Evolutionary conservation across 2,888 invertebrate species (phyloP).

Genomic region (Nephrotoma flavescens): DNA sequence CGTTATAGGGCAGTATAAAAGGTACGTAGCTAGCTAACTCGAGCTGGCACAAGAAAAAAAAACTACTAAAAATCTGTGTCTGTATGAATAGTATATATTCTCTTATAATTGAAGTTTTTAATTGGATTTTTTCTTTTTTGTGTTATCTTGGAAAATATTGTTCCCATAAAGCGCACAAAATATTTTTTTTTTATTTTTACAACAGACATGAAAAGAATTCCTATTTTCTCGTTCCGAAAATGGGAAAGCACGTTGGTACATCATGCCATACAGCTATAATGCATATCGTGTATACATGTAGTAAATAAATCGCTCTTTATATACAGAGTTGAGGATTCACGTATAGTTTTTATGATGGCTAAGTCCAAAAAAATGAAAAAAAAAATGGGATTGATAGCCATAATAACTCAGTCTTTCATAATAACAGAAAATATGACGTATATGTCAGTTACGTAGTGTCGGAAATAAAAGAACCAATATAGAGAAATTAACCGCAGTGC

Average conservation of each 20-base stretch:
- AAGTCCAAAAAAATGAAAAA: too few relatives aligned
- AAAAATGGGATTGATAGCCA: too few relatives aligned
- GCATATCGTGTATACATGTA: not conserved
- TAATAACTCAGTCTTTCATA: too few relatives aligned
- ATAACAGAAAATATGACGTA: too few relatives aligned
- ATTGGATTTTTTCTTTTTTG: not conserved
- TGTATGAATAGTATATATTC: not conserved
- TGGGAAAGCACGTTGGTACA: not conserved
- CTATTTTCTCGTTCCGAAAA: not conserved
- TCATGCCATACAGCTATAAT: not conserved
- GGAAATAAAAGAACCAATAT: too few relatives aligned
- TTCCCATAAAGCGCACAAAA: not conserved
- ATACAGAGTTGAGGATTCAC: too few relatives aligned
- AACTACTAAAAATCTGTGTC: not conserved
- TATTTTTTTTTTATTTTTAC: not conserved
- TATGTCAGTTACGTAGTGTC: too few relatives aligned
- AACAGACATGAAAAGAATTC: not conserved
- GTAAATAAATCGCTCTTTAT: too few relatives aligned
- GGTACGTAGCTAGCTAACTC: too few relatives aligned
- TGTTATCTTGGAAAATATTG: not conserved
- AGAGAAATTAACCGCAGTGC: too few relatives aligned
- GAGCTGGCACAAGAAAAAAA: not conserved
- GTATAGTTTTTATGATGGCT: too few relatives aligned
- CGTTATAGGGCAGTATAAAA: not conserved
- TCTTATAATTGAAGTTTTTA: not conserved